Base-by-base conservation (phyloP, 2,888 invertebrate genomes). In the Hydrotaea cyrtoneurina region DNA sequence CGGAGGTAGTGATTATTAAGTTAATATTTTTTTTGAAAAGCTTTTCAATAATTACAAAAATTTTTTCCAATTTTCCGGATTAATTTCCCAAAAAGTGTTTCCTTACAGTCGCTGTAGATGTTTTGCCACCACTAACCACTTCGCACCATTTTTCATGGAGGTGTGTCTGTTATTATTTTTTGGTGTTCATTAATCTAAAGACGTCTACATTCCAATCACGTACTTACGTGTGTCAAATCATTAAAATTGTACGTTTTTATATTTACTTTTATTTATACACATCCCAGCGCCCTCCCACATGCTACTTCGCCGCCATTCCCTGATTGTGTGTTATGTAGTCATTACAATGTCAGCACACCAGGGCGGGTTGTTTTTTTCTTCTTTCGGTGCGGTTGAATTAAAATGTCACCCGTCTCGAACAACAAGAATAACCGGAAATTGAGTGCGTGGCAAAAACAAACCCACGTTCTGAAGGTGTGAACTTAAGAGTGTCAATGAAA, bases 161-260 rank as follows among this genome's bases (percentile, higher is more conserved):
- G 69, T 69, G 69, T 69, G 69, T 46, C 43, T 23, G n/a, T 21
- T 62, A 15, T n/a, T n/a, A n/a, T n/a, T n/a, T n/a, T n/a, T 62
- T n/a, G 11, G 15, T 75, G 55, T 72, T 79, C 76, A 79, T 81
- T 84, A 83, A 82, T 85, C 80, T 79, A 79, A 79, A 74, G 66
- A 74, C 78, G 64, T 86, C 78, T 74, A 62, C 74, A 87, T 84
- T 86, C 87, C 73, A 86, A 85, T 87, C 87, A 87, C 86, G 86
- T 87, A 83, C 75, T 69, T 71, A 82, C 85, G 83, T 86, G 78
- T 85, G 85, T 76, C 85, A 86, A 71, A 73, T 83, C 86, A 85
- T 86, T 86, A 86, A 82, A 85, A 69, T 78, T 31, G 59, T 79
- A 77, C 77, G 73, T 82, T 80, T 74, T 71, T 62, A 74, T 77